Evolutionary conservation across 2,113 vertebrate genomes (phyloP).

Genomic region (Nibea albiflora): DNA sequence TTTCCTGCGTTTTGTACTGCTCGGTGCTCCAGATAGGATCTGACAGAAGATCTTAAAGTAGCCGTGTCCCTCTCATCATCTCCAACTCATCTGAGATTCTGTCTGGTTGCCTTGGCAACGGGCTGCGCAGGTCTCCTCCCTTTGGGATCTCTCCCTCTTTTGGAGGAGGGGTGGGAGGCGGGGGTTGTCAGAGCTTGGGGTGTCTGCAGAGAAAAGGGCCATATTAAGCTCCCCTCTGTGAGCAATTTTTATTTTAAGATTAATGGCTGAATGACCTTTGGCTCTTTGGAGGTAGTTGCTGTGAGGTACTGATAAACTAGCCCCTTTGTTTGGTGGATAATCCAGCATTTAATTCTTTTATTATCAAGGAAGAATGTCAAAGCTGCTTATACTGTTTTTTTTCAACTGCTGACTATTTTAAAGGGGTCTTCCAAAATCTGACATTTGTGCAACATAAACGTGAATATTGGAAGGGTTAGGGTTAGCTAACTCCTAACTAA

Average conservation of each 20-base stretch:
- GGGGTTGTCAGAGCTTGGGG: constrained; percentile 15
- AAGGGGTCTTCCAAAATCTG: neutral
- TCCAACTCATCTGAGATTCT: constrained; percentile 48
- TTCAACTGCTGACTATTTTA: neutral
- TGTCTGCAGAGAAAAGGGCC: constrained; percentile 12
- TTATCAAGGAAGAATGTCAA: neutral
- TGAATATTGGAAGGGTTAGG: neutral
- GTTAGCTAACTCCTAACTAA: neutral
- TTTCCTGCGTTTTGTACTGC: constrained; percentile 20
- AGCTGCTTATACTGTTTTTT: neutral
- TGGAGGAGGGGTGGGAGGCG: constrained; percentile 37
- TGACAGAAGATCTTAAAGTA: constrained; percentile 45
- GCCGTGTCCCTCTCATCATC: constrained; percentile 34
- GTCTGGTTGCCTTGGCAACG: constrained; percentile 64
- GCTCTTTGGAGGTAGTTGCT: neutral
- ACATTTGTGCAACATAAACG: neutral
- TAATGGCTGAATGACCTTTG: constrained; percentile 28
- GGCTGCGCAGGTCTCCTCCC: constrained; percentile 41
- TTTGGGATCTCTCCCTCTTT: constrained; percentile 29
- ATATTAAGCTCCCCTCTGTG: constrained; percentile 1
- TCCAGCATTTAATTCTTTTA: neutral
- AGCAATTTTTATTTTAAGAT: constrained; percentile 29
- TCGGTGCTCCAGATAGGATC: constrained; percentile 27
- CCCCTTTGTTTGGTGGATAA: constrained; percentile 12
- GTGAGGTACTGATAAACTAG: constrained; percentile 6